Percentiles rank a stretch among this genome's conserved stretches.
Evolutionary conservation across 2,113 vertebrate genomes (phyloP).

Genomic region (Ramphastos sulfuratus): DNA sequence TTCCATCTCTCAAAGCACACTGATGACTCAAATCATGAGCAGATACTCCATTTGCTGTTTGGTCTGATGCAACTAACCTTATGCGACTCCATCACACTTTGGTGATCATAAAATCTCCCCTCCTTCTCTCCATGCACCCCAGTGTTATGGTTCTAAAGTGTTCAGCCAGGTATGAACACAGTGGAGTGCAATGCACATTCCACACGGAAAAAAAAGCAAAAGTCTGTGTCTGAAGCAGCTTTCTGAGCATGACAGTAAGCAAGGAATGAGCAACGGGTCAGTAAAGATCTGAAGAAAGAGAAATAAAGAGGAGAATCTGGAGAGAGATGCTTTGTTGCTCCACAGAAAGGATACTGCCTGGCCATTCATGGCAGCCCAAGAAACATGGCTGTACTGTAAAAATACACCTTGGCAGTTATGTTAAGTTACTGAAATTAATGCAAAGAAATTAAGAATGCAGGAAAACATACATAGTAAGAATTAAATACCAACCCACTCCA

Average conservation of each 20-base stretch:
- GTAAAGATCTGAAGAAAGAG: not conserved
- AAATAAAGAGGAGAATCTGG: not conserved
- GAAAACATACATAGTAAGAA: not conserved
- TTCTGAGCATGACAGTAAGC: not conserved
- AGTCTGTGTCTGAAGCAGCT: not conserved
- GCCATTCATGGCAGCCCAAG: not conserved
- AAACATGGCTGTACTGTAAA: not conserved
- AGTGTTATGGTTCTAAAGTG: rapidly evolving
- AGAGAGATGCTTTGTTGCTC: too few species aligned
- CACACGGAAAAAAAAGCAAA: too few species aligned
- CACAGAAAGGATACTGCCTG: not conserved
- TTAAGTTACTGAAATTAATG: not conserved
- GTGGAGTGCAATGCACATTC: rapidly evolving
- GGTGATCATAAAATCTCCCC: not conserved
- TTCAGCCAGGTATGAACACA: not conserved
- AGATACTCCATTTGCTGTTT: not conserved
- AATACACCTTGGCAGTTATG: not conserved
- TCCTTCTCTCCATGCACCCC: not conserved
- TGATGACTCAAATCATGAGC: not conserved
- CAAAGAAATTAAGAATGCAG: not conserved
- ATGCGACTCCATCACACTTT: rapidly evolving
- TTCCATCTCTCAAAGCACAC: not conserved
- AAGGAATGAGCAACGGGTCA: not conserved
- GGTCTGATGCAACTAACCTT: not conserved
- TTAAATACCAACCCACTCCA: not conserved